Conservation (phyloP, 2,888 invertebrate species). For the Patella depressa region DNA sequence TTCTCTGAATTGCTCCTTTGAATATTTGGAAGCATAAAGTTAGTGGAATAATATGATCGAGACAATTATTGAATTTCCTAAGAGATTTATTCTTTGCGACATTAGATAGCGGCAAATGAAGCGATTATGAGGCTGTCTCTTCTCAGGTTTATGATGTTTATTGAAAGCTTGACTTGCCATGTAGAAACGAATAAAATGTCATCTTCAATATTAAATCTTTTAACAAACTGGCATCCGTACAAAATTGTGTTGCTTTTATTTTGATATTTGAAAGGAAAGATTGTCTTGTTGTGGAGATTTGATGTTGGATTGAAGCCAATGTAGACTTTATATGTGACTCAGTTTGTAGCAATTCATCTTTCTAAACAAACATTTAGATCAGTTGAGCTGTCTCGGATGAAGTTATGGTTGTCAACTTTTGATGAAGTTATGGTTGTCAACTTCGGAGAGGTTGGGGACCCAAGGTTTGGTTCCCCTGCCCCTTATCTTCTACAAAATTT, state of each 20-base stretch:
- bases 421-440: no score
- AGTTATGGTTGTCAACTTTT: no score
- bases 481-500: no score
- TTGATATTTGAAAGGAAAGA: no score
- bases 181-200: slow-evolving; percentile 10
- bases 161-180: neutral
- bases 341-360: no score
- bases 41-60: neutral
- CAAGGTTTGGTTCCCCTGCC: no score
- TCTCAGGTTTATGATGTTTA: neutral
- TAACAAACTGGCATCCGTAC: neutral
- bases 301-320: no score
- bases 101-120: neutral
- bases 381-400: no score
- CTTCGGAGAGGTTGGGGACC: no score
- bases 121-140: slow-evolving; percentile 2
- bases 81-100: slow-evolving; percentile 2
- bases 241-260: neutral
- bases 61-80: slow-evolving; percentile 6
- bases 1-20: neutral
- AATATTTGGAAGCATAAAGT: neutral
- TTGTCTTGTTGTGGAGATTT: no score
- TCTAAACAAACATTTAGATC: no score
- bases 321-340: no score
- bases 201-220: slow-evolving; percentile 7